Conservation (phyloP, 2,113 vertebrate genomes). For the Austrofundulus limnaeus region DNA sequence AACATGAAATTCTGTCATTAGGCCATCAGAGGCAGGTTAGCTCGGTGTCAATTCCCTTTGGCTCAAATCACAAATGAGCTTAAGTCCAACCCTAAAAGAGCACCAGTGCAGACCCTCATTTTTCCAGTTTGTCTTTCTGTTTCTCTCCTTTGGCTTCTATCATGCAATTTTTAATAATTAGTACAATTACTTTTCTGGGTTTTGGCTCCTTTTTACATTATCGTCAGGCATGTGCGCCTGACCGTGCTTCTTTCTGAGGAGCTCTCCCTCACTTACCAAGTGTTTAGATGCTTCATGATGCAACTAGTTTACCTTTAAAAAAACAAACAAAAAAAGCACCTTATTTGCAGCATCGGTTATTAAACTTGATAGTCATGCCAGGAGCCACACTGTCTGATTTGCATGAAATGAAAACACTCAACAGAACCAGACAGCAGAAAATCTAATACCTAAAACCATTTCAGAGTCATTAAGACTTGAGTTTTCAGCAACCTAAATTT, state of each 20-base stretch:
- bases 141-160: no score
- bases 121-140: no score
- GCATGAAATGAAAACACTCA: conserved; percentile 11
- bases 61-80: background rate
- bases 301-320: background rate
- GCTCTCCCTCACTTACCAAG: no score
- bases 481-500: conserved; percentile 1
- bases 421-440: background rate
- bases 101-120: background rate
- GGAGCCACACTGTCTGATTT: background rate
- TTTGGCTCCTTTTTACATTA: background rate
- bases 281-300: no score
- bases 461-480: background rate
- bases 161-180: no score
- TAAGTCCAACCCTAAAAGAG: background rate
- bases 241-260: no score
- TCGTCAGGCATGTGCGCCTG: no score
- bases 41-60: background rate
- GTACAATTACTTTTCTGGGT: background rate
- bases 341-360: background rate
- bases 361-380: background rate
- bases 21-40: no score
- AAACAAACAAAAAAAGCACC: background rate
- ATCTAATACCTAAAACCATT: no score
- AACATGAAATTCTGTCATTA: no score